Base-by-base conservation (phyloP, 2,888 invertebrate species). In the Vannuccia rotundouncinata region DNA sequence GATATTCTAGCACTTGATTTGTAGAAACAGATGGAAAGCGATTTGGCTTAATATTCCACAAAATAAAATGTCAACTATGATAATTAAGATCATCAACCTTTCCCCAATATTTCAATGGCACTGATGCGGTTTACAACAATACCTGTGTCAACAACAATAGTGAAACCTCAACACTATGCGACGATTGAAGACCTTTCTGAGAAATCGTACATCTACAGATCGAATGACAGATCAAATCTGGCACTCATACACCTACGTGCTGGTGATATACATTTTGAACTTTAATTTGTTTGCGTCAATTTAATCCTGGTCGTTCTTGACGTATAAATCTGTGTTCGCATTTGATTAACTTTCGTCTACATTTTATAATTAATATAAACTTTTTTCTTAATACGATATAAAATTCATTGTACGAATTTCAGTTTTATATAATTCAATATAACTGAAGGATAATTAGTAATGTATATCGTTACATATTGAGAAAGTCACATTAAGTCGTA, bases 141-240 rank as follows among this genome's bases (percentile, higher is more conserved):
- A 10, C 29, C 75, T 75, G 75, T 75, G 75, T 75, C 75, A 75
- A 75, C 75, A 29, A 27, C 75, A 29, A 75, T 22, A 27, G 75
- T 75, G 29, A 31, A 73, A 75, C 29, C 29, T 75, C 75, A 75
- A 29, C 75, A 75, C 75, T 31, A 75, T 75, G 75, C 75, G 29
- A 75, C 75, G 75, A 75, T 28, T 75, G 22, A 75, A 75, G 31
- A 75, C 30, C 31, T 75, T 31, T 75, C 75, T 75, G 30, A 29
- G 29, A 75, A 75, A 75, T 75, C 29, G 31, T 5, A 75, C 31
- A 29, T 75, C 75, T n/a, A 75, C 29, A 29, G 75, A 29, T 29
- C 29, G 75, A 75, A 75, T 75, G 75, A 17, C 75, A 10, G 29
- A 29, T 31, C 29, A 10, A n/a, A 29, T 31, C 29, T 75, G 75